Base-by-base conservation (phyloP, 2,113 vertebrate genomes). In the Muscicapa adusta region DNA sequence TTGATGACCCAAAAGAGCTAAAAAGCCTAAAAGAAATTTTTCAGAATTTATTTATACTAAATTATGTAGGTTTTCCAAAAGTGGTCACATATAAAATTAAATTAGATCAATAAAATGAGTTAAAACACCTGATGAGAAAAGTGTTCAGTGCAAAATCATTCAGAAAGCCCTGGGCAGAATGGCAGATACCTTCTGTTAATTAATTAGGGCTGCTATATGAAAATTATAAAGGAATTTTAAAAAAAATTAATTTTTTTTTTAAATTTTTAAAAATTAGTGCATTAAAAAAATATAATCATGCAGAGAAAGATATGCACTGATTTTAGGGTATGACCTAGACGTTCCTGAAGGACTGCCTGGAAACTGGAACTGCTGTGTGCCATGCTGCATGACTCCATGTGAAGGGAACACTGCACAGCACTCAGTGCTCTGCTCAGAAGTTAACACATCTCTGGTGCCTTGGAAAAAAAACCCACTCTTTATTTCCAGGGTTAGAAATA, bases 321-420 rank as follows among this genome's bases (percentile, higher is more conserved):
- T 51, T 85, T 78, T 67, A n/a, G 10, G 40, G 23, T 5, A 29
- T 19, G n/a, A 51, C 15, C 14, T 45, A 24, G 51, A 12, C 20
- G 74, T 17, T 83, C 57, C 67, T 66, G 60, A 8, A 48, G 61
- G n/a, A 17, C 14, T 43, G 19, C 50, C 56, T 50, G 10, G 20
- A 40, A n/a, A 20, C 1, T n/a, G 34, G 34, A 23, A 7, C 60
- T 47, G 38, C 31, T 18, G 18, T 15, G 9, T 23, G n/a, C 18
- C 24, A 40, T 5, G 13, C 2, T 1, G 38, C 50, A 15, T 2
- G 9, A 8, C 63, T 79, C 25, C 38, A 36, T 53, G 40, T 0
- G 8, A 25, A 29, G 38, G 72, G 9, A 24, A 56, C 6, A 0
- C 12, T 50, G 31, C 53, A 25, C 29, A 65, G 26, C 40, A 25